phyloP scores from a whole-genome alignment of 2,113 vertebrate genomes.

The Odontophorus gujanensis region DNA sequence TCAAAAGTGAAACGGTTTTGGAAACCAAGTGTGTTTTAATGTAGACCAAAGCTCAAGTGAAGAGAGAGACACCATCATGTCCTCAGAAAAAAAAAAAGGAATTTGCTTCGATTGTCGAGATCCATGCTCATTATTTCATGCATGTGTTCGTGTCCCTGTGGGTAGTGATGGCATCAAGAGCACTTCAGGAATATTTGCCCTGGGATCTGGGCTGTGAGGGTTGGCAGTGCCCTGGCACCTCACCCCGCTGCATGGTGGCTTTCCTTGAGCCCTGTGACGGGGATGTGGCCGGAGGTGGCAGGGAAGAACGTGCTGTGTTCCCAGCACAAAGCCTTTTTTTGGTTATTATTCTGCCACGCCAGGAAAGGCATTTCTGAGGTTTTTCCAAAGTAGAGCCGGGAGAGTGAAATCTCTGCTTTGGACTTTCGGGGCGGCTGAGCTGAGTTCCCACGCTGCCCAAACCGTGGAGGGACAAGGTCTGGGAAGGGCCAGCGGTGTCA shows the following conservation, averaged over 20 bases:
- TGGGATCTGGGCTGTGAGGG: background rate
- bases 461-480: accelerated
- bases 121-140: accelerated
- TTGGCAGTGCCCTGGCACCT: background rate
- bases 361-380: background rate
- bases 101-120: background rate
- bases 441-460: background rate
- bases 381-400: accelerated
- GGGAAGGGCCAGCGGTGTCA: background rate
- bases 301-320: background rate
- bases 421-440: background rate
- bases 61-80: background rate
- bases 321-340: background rate
- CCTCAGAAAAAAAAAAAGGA: background rate
- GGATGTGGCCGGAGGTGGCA: background rate
- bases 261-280: background rate
- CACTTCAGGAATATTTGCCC: background rate
- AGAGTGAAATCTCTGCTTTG: background rate
- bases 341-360: background rate
- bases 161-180: accelerated
- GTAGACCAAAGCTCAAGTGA: background rate
- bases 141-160: background rate
- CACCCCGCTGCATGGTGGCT: background rate
- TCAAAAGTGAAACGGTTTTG: background rate
- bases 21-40: background rate